These are phyloP conservation scores for Cuculus canorus DNA, from an alignment of 2,797 vertebrate species.

Conservation along the genomic window DNA sequence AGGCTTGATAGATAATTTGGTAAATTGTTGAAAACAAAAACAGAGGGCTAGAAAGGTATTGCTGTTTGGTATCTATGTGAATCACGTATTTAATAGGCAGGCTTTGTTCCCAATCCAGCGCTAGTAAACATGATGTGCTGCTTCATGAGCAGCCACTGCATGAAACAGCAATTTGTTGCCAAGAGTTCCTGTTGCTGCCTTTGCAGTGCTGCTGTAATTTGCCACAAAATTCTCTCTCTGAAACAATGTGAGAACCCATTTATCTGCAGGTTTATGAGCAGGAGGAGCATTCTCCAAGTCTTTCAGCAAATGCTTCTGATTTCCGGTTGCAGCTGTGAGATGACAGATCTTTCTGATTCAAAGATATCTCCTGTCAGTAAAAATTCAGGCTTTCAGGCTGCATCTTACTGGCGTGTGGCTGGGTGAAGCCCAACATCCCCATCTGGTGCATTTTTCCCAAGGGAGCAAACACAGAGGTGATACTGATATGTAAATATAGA, in stretches of 20 bases:
- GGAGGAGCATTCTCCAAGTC: not conserved
- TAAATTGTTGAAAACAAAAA: not conserved
- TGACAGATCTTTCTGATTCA: not conserved
- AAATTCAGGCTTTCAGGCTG: not conserved
- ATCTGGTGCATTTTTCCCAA: not conserved
- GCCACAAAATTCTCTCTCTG: not conserved
- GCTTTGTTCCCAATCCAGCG: rapidly evolving
- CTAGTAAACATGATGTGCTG: not conserved
- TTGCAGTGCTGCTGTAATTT: not conserved
- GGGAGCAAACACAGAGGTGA: not conserved
- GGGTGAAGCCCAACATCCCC: not conserved
- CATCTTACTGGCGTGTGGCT: rapidly evolving
- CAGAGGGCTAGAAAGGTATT: not conserved
- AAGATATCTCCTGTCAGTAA: not conserved
- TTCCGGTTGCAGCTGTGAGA: not conserved
- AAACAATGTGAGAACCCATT: not conserved
- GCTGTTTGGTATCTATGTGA: not conserved
- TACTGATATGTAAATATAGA: not conserved
- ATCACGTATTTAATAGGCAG: not conserved
- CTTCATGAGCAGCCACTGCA: not conserved
- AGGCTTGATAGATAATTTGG: not conserved
- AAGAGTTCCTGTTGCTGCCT: not conserved
- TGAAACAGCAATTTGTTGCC: not conserved
- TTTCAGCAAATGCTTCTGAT: not conserved
- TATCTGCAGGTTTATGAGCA: not conserved